Percentiles rank a stretch among this genome's conserved stretches.
Evolutionary conservation across 1,140 invertebrate genomes (phyloP).

Genomic region (Drosophila funebris): DNA sequence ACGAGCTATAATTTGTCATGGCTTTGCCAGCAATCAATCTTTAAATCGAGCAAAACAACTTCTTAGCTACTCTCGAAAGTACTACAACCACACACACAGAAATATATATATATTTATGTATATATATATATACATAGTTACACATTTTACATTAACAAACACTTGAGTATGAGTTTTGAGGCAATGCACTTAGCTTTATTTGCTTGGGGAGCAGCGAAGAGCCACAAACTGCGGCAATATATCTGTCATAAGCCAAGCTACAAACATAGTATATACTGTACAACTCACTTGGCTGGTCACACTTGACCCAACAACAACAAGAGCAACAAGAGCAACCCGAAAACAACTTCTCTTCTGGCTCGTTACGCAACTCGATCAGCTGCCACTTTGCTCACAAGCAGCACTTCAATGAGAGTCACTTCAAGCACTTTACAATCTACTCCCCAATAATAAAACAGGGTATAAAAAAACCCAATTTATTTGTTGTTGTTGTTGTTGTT

Average conservation of each 20-base stretch:
- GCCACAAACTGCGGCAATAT: constrained; percentile 48
- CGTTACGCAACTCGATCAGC: constrained; percentile 53
- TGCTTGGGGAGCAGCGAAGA: constrained; percentile 63
- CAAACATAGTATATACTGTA: constrained; percentile 52
- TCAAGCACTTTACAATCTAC: constrained; percentile 1
- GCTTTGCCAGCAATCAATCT: constrained; percentile 35
- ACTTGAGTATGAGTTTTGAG: constrained; percentile 50
- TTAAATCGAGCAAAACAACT: constrained; percentile 27
- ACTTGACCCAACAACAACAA: constrained; percentile 50
- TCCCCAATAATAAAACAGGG: not conserved
- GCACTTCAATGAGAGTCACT: constrained; percentile 34
- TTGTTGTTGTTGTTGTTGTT: constrained; percentile 19
- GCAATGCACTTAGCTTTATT: constrained; percentile 74
- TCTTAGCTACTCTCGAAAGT: not conserved
- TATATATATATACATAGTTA: no score
- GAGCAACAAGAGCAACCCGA: constrained; percentile 7
- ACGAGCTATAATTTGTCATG: constrained; percentile 23
- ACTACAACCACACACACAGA: constrained; percentile 7
- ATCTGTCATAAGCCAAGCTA: constrained; percentile 49
- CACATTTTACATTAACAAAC: constrained; percentile 65
- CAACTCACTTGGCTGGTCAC: constrained; percentile 72
- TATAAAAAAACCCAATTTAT: constrained; percentile 26
- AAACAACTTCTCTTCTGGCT: constrained; percentile 7
- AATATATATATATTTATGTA: no score
- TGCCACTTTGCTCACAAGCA: constrained; percentile 31